These are phyloP conservation scores for Arremon brunneinucha DNA, from an alignment of 2,797 vertebrate species.

Conservation along the genomic window DNA sequence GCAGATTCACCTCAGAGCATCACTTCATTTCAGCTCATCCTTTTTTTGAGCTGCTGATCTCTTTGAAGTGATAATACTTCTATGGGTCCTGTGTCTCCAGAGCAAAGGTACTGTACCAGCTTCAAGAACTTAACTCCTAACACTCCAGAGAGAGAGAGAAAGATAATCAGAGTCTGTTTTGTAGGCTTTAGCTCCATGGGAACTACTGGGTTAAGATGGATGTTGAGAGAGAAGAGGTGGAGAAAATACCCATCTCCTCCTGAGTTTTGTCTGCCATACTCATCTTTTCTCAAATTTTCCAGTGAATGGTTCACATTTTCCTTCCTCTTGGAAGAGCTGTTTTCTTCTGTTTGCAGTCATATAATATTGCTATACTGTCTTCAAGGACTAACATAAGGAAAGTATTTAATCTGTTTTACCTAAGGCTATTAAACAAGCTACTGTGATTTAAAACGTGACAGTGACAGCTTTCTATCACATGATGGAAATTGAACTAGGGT, in stretches of 20 bases:
- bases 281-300: slow-evolving; percentile 6
- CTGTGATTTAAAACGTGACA: slow-evolving; percentile 8
- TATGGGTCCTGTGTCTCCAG: not conserved
- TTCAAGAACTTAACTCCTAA: slow-evolving; percentile 6
- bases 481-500: not conserved
- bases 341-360: not conserved
- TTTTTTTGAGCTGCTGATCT: not conserved
- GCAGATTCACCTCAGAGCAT: not conserved
- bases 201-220: not conserved
- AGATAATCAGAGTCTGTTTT: not conserved
- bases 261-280: not conserved
- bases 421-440: not conserved
- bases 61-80: not conserved
- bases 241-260: not conserved
- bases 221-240: not conserved
- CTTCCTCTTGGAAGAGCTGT: not conserved
- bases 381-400: not conserved
- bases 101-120: not conserved
- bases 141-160: not conserved
- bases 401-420: not conserved
- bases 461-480: not conserved
- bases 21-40: not conserved
- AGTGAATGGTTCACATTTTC: not conserved
- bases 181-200: not conserved
- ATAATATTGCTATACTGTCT: not conserved